Evolutionary conservation across 2,113 vertebrate genomes (phyloP).

Genomic region (Dasyurus viverrinus): DNA sequence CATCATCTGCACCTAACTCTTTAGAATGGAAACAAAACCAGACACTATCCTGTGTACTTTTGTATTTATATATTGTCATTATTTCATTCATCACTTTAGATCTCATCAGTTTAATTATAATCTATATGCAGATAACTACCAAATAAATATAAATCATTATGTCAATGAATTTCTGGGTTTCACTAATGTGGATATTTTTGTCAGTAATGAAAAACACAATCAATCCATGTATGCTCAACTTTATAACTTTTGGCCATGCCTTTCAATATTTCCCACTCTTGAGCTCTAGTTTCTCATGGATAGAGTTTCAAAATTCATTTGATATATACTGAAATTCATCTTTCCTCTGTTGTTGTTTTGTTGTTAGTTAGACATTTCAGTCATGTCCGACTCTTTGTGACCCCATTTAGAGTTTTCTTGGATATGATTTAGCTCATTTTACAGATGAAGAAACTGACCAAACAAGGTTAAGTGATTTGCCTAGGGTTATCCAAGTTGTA

Average conservation of each 20-base stretch:
- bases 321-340: neutral
- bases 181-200: neutral
- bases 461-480: neutral
- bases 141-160: neutral
- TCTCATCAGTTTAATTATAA: neutral
- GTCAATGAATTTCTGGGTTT: neutral
- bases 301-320: neutral
- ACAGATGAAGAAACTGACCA: neutral
- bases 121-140: neutral
- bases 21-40: too few species aligned
- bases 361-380: neutral
- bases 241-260: neutral
- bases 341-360: neutral
- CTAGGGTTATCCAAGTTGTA: neutral
- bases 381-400: neutral
- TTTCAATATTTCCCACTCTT: neutral
- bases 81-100: neutral
- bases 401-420: neutral
- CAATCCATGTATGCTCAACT: neutral
- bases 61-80: neutral
- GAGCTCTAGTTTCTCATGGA: neutral
- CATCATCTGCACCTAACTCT: too few species aligned
- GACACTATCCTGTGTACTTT: too few species aligned
- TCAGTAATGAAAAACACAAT: neutral
- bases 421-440: neutral